Conservation (phyloP, 30 jellyfish, hydroid and myxozoan genomes). For the Morbakka virulenta region DNA sequence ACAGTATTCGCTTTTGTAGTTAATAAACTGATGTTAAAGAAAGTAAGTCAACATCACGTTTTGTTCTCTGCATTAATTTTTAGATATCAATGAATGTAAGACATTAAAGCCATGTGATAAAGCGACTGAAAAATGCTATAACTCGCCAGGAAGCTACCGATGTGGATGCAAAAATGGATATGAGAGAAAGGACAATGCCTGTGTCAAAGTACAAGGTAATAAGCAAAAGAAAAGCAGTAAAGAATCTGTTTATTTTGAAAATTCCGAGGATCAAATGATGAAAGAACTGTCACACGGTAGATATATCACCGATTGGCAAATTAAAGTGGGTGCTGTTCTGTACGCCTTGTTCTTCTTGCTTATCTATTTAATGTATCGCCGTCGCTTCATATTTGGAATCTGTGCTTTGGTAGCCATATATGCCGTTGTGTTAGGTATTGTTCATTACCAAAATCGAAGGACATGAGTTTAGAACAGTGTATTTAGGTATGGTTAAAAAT, state of each 20-base stretch:
- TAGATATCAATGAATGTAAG: conserved; percentile 84
- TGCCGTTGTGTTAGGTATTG: no score
- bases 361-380: conserved; percentile 14
- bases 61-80: neutral
- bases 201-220: conserved; percentile 37
- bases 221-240: conserved; percentile 17
- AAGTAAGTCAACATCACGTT: neutral
- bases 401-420: neutral
- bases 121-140: conserved; percentile 67
- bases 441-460: no score
- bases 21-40: neutral
- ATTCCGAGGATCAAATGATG: neutral
- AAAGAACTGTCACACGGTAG: conserved; percentile 48
- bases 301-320: conserved; percentile 46
- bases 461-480: no score
- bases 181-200: conserved; percentile 45
- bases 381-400: conserved; percentile 22
- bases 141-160: conserved; percentile 66
- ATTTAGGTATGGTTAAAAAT: no score
- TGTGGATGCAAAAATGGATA: conserved; percentile 80
- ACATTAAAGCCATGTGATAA: conserved; percentile 42
- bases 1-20: neutral
- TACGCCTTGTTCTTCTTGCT: conserved; percentile 56
- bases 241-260: neutral
- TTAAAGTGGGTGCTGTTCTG: conserved; percentile 67